Evolutionary conservation across 2,888 invertebrate species (phyloP).

Genomic region (Hesperia comma): DNA sequence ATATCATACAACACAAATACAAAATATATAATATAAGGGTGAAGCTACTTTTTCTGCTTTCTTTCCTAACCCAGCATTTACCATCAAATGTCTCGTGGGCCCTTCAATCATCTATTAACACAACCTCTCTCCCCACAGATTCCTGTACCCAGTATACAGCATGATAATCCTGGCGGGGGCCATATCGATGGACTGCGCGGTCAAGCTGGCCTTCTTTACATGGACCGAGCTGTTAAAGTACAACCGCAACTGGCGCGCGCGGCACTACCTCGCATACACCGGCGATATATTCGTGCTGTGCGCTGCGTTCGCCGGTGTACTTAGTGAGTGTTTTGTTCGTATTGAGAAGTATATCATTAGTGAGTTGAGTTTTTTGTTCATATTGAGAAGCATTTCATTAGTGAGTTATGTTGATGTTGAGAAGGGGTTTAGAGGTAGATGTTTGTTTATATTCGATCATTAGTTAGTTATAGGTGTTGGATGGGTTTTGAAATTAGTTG

Average conservation of each 20-base stretch:
- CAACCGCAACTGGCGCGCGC: conserved; percentile 61
- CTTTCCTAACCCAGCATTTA: too few species aligned
- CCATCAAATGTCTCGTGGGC: too few species aligned
- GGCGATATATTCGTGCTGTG: conserved; percentile 87
- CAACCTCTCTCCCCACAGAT: conserved; percentile 73
- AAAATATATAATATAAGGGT: too few species aligned
- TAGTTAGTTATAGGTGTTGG: too few species aligned
- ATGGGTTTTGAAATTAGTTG: too few species aligned
- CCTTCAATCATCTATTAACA: too few species aligned
- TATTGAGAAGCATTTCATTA: conserved; percentile 49
- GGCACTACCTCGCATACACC: conserved; percentile 91
- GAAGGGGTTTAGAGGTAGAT: too few species aligned
- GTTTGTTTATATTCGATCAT: too few species aligned
- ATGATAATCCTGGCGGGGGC: conserved; percentile 93
- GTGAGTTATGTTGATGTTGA: conserved; percentile 54
- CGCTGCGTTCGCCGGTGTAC: conserved; percentile 82
- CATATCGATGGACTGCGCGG: conserved; percentile 89
- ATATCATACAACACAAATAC: too few species aligned
- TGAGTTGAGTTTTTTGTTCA: conserved; percentile 39
- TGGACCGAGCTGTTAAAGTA: conserved; percentile 62
- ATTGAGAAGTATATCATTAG: too few species aligned
- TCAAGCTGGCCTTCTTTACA: conserved; percentile 86
- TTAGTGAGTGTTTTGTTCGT: conserved; percentile 59
- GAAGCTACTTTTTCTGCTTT: too few species aligned
- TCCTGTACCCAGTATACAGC: conserved; percentile 97